Evolutionary conservation across 1,140 invertebrate genomes (phyloP).

Genomic region (Drosophila virilis): DNA sequence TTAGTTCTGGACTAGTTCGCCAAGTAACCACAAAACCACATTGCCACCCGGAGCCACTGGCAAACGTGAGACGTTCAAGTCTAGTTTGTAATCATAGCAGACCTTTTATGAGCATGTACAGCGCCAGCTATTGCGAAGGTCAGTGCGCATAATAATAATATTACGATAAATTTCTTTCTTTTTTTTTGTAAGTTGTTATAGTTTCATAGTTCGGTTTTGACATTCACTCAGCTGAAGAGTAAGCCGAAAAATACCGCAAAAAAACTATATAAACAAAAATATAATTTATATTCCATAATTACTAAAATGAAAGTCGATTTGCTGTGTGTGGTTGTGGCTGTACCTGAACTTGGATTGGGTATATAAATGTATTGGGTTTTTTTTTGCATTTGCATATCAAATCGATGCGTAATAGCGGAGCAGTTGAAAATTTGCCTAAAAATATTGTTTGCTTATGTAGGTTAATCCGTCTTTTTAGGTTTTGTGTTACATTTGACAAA

Average conservation of each 20-base stretch:
- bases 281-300: slow-evolving; percentile 49
- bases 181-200: slow-evolving; percentile 16
- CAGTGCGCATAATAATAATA: slow-evolving; percentile 46
- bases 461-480: slow-evolving; percentile 72
- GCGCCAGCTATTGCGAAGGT: slow-evolving; percentile 59
- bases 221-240: slow-evolving; percentile 31
- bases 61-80: slow-evolving; percentile 54
- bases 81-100: slow-evolving; percentile 45
- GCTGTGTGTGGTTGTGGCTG: slow-evolving; percentile 52
- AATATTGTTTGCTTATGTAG: slow-evolving; percentile 52
- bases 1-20: slow-evolving; percentile 25
- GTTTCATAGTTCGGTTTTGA: slow-evolving; percentile 28
- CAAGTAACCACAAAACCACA: slow-evolving; percentile 18
- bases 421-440: slow-evolving; percentile 37
- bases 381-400: slow-evolving; percentile 48
- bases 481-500: slow-evolving; percentile 67
- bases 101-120: slow-evolving; percentile 32
- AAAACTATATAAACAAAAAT: slow-evolving; percentile 11
- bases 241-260: slow-evolving; percentile 39
- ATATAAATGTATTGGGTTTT: neutral
- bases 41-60: slow-evolving; percentile 49
- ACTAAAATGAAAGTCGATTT: slow-evolving; percentile 64
- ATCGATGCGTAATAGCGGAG: slow-evolving; percentile 54
- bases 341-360: slow-evolving; percentile 4
- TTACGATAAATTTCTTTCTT: slow-evolving; percentile 34